Evolutionary conservation across 2,888 invertebrate genomes (phyloP), one percentile per base, ranked within the genome.

Genomic region (Cheiracanthium punctorium): DNA sequence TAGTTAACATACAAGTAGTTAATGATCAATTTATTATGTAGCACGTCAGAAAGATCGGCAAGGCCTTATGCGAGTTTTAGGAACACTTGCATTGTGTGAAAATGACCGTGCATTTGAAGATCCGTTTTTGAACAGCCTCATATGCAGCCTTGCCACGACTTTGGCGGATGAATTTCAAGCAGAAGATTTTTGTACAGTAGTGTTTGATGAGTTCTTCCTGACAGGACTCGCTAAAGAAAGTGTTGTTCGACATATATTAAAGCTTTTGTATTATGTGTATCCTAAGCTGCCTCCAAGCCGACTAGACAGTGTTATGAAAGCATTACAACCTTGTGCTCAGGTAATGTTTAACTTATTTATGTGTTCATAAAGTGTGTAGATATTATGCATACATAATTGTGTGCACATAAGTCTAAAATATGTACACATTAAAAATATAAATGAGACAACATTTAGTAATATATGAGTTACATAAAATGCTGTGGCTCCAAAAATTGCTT

Each of bases 181-280:
- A 0, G 97, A 98, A 92, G 97, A 98, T 90, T 98, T 98, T 91
- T 98, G 97, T 92, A 97, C 97, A 1, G 96, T 96, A 0, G 94
- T 98, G 65, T 98, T 98, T 92, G 98, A 98, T 92, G 97, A 98
- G 91, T 98, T 98, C 92, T 96, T 98, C 90, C 95, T 97, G 92
- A 97, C 97, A 81, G 96, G 96, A 0, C 93, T 98, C 24, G 94
- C 95, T 0, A 94, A 96, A 88, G 98, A 98, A 90, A 98, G 97
- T 93, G 97, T 98, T 0, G 95, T 96, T 2, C 94, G 97, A 24
- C 98, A 98, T 93, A 93, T 98, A 91, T 92, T 98, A 70, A 96
- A 98, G 91, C 93, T 98, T 72, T 92, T 98, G 48, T 98, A 97
- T 96, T 97, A 97, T 91, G 95, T 97, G 88, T 95, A 97, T 92